phyloP scores from a whole-genome alignment of 2,113 vertebrate species.

The Eulemur macaco region DNA sequence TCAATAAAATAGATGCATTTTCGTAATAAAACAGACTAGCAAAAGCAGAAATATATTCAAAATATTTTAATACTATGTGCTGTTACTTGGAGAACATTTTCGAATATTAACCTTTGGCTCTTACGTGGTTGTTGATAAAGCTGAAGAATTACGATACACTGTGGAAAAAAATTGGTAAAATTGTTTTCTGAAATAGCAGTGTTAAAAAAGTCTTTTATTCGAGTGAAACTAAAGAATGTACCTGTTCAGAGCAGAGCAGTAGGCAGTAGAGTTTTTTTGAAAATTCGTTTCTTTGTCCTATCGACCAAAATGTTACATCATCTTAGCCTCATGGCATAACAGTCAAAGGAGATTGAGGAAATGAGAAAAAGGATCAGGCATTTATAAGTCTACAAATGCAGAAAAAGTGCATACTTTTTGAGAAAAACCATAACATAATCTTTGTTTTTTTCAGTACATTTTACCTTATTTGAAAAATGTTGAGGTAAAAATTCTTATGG shows the following conservation, averaged over 20 bases:
- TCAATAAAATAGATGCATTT: slow-evolving; percentile 25
- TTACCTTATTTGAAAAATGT: slow-evolving; percentile 40
- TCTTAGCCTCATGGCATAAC: not conserved
- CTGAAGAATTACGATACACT: not conserved
- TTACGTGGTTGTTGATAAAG: not conserved
- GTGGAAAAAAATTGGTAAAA: not conserved
- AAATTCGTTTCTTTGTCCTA: not conserved
- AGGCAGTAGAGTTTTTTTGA: not conserved
- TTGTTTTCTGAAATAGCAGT: not conserved
- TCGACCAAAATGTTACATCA: not conserved
- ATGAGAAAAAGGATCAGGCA: not conserved
- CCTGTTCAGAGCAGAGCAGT: not conserved
- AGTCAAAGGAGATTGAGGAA: not conserved
- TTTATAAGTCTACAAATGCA: not conserved
- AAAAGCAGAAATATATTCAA: not conserved
- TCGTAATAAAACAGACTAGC: not conserved
- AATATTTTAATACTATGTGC: not conserved
- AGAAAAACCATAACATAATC: not conserved
- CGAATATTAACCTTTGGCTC: slow-evolving; percentile 37
- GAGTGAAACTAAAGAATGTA: not conserved
- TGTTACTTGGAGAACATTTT: slow-evolving; percentile 7
- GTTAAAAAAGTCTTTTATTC: not conserved
- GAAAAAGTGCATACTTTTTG: not conserved
- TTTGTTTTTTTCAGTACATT: not conserved
- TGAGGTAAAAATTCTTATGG: not conserved